Evolutionary conservation across 2,797 vertebrate genomes (phyloP).

Genomic region (Sebastes iracundus): DNA sequence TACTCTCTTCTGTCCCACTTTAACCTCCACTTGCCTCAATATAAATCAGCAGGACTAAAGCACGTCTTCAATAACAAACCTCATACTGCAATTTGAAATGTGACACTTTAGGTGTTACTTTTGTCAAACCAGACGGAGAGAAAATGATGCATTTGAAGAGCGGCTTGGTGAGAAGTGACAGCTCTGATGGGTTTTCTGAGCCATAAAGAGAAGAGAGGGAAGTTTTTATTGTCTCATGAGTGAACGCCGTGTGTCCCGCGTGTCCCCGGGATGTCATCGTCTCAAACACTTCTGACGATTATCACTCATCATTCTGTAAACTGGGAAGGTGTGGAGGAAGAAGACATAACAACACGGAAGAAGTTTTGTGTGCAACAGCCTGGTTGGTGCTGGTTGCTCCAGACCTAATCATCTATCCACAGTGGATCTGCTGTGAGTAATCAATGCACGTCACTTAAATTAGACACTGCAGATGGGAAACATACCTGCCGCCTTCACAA

Average conservation of each 20-base stretch:
- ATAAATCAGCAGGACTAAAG: not conserved
- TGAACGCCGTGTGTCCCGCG: not conserved
- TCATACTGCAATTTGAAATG: not conserved
- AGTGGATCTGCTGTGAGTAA: slow-evolving; percentile 31
- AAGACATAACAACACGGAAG: not conserved
- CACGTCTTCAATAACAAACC: not conserved
- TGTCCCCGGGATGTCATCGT: not conserved
- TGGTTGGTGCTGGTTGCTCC: not conserved
- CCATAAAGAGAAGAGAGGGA: not conserved
- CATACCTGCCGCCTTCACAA: slow-evolving; percentile 45
- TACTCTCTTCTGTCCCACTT: not conserved
- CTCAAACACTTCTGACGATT: not conserved
- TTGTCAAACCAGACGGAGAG: not conserved
- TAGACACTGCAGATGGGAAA: slow-evolving; percentile 53
- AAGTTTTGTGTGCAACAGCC: not conserved
- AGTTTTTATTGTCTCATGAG: not conserved
- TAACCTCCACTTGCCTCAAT: not conserved
- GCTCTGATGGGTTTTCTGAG: not conserved
- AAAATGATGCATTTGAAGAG: not conserved
- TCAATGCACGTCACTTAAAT: slow-evolving; percentile 35
- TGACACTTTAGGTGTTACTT: not conserved
- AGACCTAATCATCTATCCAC: slow-evolving; percentile 21
- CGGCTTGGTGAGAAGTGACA: not conserved
- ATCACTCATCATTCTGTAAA: not conserved
- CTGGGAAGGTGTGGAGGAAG: not conserved